Conservation (phyloP, 1,140 invertebrate species). For the Zaprionus kolodkinae region DNA sequence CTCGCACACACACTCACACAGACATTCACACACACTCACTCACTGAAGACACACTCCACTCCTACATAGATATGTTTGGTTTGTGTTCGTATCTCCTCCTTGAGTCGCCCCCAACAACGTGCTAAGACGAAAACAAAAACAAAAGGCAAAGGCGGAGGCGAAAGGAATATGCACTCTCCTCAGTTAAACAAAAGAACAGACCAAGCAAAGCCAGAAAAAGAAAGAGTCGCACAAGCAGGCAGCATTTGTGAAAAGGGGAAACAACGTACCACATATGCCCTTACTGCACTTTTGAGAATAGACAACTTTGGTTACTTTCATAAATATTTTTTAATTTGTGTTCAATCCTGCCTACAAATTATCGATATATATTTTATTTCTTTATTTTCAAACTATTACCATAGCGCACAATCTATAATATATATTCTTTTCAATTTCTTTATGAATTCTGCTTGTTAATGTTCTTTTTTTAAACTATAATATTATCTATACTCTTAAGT, state of each 20-base stretch:
- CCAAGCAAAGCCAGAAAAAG: slow-evolving; percentile 21
- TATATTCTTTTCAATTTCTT: too few relatives aligned
- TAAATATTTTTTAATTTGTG: background rate
- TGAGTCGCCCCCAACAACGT: slow-evolving; percentile 37
- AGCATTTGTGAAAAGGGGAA: background rate
- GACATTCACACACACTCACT: slow-evolving; percentile 2
- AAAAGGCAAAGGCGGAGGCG: background rate
- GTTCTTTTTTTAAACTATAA: too few relatives aligned
- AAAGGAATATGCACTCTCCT: slow-evolving; percentile 8
- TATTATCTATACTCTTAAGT: too few relatives aligned
- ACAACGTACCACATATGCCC: slow-evolving; percentile 6
- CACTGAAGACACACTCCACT: slow-evolving; percentile 12
- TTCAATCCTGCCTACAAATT: background rate
- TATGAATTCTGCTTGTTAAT: too few relatives aligned
- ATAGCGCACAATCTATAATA: too few relatives aligned
- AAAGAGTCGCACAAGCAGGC: background rate
- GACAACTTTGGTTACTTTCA: background rate
- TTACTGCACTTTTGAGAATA: background rate
- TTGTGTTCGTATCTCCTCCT: slow-evolving; percentile 30
- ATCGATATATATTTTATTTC: background rate
- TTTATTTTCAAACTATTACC: too few relatives aligned
- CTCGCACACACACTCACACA: slow-evolving; percentile 13
- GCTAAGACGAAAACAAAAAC: slow-evolving; percentile 10
- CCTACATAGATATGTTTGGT: slow-evolving; percentile 32
- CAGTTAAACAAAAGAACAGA: slow-evolving; percentile 12